Evolutionary conservation across 2,888 invertebrate genomes (phyloP), one percentile per base, ranked within the genome.

Genomic region (Idaea dimidiata): DNA sequence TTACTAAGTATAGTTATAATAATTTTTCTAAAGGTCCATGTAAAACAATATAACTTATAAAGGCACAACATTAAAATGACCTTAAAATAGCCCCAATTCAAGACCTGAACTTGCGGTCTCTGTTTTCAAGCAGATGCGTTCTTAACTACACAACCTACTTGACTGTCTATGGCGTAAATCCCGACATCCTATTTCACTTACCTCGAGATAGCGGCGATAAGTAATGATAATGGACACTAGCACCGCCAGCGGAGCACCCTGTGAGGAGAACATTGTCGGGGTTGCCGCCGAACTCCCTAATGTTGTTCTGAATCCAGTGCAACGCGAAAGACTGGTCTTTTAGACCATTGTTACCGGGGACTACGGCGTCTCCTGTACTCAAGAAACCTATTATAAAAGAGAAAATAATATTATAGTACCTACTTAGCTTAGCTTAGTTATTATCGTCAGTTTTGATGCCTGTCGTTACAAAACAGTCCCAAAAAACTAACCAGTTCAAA

Each of bases 211-310:
- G 75, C 0, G 94, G 94, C 0, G 95, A 94, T 16, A 96, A 72
- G 70, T 94, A 94, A 69, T 96, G 96, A 67, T 96, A 94, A 79
- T 96, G 96, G 0, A 95, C 95, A 71, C 96, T 95, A 6, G 95
- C 95, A 43, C 95, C 96, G 0, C 97, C 97, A 0, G 96, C 95
- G 5, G 96, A 96, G 76, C 94, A 93, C 2, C 97, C 97, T 0
- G 94, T 82, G 4, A 96, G 80, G 0, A 96, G 95, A 32, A 96
- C 93, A 62, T 94, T 94, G 57, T 94, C 91, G 0, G 95, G 94
- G 85, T 96, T 94, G 0, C 96, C 96, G 1, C 95, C 95, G 73
- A 97, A 96, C 78, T 90, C 89, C 70, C 93, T 85, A 64, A 96
- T 95, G 79, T 96, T 95, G 57, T 93, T 84, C 63, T 94, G 94